Evolutionary conservation across 2,888 invertebrate genomes (phyloP).

Genomic region (Diaprepes abbreviatus): DNA sequence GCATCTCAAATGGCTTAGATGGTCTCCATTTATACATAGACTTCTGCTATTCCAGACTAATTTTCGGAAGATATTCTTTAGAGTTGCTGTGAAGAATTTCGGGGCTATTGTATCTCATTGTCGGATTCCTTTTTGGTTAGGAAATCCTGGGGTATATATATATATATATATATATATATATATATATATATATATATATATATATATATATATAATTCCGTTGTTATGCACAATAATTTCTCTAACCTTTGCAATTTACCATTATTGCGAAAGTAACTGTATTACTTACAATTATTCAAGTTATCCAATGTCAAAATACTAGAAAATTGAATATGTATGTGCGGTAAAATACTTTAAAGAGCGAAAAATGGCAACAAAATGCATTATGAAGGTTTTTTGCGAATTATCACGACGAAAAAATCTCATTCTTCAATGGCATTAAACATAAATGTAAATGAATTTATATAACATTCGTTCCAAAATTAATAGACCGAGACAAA

Average conservation of each 20-base stretch:
- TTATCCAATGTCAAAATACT: neutral
- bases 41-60: too few species aligned
- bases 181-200: too few species aligned
- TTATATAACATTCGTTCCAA: neutral
- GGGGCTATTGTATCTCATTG: too few species aligned
- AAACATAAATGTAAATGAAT: constrained; percentile 1
- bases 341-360: neutral
- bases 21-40: too few species aligned
- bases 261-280: neutral
- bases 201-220: too few species aligned
- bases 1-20: too few species aligned
- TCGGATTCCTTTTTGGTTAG: too few species aligned
- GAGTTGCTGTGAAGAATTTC: too few species aligned
- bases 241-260: neutral
- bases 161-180: too few species aligned
- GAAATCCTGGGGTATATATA: too few species aligned
- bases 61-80: too few species aligned
- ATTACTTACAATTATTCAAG: neutral
- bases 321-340: neutral
- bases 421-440: constrained; percentile 3
- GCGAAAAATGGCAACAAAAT: constrained; percentile 2
- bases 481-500: constrained; percentile 10
- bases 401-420: neutral
- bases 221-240: too few species aligned
- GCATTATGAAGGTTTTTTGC: constrained; percentile 5